Evolutionary conservation across 1,140 invertebrate genomes (phyloP), one percentile per base, ranked within the genome.

Genomic region (Ips nitidus): DNA sequence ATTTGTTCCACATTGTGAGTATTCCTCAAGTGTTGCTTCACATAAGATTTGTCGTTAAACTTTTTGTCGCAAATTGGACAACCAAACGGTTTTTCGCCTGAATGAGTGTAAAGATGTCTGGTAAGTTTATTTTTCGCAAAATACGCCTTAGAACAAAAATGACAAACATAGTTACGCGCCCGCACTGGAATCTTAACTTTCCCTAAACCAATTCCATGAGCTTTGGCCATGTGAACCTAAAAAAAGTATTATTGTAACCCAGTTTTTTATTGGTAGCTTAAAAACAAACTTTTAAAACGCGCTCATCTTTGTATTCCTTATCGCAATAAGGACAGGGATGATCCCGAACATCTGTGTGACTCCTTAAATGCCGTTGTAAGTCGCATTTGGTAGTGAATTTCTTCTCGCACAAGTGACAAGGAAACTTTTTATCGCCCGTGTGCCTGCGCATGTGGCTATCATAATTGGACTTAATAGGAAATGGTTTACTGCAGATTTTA

Each of bases 381-480:
- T 65, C 70, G 36, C 64, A 53, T 61, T 76, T 75, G 7, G 67
- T 58, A 6, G 64, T 56, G 56, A 94, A 94, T 41, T 87, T 83
- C 76, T 93, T 93, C 2, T 84, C 84, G 74, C 92, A 94, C 2
- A 87, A 83, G 3, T 84, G 82, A 76, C 92, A 94, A 1, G 83
- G 81, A 76, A 93, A 93, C 1, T 89, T 86, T 57, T 93, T 92
- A 42, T 73, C 73, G 3, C 70, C 71, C 3, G 52, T 70, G 42
- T 75, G 74, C n/a, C 74, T 6, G 6, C 71, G 57, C 56, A 75
- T 66, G 57, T 75, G 74, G 22, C 60, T 69, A 38, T 70, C 70
- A n/a, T 71, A 71, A 45, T 70, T 69, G 1, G 71, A 66, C 61
- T 74, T 74, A 38, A 61, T 74, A 2, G 72, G 73, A 61, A 79